Evolutionary conservation across 2,797 vertebrate species (phyloP).

Genomic region (Spinus pinus): DNA sequence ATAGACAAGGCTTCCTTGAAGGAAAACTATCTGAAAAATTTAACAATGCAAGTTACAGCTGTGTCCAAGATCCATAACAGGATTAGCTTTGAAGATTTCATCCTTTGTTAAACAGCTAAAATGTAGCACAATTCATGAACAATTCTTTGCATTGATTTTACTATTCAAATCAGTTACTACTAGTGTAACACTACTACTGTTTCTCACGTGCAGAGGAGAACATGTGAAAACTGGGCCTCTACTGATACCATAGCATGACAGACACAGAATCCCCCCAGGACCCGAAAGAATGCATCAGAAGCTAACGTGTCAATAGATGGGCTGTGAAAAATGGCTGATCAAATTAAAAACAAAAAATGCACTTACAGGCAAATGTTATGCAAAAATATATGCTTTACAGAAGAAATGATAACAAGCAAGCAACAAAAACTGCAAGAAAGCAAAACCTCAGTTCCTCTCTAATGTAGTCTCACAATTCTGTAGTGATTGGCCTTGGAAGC

Average conservation of each 20-base stretch:
- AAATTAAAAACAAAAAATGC: neutral
- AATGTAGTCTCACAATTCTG: neutral
- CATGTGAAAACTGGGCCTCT: neutral
- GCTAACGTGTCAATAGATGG: neutral
- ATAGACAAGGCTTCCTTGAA: neutral
- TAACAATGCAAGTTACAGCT: neutral
- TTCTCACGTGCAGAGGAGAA: neutral
- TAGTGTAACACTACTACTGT: neutral
- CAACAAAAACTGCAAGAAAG: constrained; percentile 13
- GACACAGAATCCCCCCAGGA: neutral
- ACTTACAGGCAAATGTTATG: neutral
- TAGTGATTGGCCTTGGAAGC: neutral
- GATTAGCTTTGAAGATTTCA: neutral
- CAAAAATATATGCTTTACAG: neutral
- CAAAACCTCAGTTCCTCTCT: neutral
- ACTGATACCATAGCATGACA: neutral
- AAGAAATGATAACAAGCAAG: neutral
- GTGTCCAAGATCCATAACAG: neutral
- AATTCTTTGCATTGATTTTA: neutral
- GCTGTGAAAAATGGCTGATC: neutral
- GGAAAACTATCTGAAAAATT: neutral
- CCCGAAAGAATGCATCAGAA: neutral
- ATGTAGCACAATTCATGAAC: neutral
- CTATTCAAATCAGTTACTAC: neutral
- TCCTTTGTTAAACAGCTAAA: neutral